Conservation (phyloP, 2,888 invertebrate genomes). For the Drosophila formosana region DNA sequence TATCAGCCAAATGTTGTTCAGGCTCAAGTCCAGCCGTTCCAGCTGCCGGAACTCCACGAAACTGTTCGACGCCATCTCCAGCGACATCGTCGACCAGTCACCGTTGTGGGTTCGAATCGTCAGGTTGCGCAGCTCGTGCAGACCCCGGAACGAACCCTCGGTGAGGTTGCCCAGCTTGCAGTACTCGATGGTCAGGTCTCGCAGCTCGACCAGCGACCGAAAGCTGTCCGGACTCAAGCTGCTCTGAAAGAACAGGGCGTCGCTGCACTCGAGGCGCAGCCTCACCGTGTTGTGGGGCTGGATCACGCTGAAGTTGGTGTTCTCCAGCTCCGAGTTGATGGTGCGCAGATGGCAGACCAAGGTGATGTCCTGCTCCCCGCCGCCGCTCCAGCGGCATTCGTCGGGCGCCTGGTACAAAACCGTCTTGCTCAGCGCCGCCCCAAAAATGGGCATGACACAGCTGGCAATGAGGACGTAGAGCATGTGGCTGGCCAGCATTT, state of each 20-base stretch:
- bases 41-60: slow-evolving; percentile 92
- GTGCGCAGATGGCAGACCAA: slow-evolving; percentile 92
- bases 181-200: slow-evolving; percentile 92
- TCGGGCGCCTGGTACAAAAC: slow-evolving; percentile 92
- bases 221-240: slow-evolving; percentile 92
- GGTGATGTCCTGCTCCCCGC: slow-evolving; percentile 87
- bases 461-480: slow-evolving; percentile 83
- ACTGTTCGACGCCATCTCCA: slow-evolving; percentile 92
- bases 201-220: slow-evolving; percentile 91
- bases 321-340: slow-evolving; percentile 94
- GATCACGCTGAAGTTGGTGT: slow-evolving; percentile 94
- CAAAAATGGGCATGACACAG: slow-evolving; percentile 84
- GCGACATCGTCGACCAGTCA: slow-evolving; percentile 93
- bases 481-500: slow-evolving; percentile 70
- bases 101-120: slow-evolving; percentile 94
- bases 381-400: slow-evolving; percentile 88
- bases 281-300: slow-evolving; percentile 94
- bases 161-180: slow-evolving; percentile 95
- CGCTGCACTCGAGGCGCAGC: slow-evolving; percentile 92
- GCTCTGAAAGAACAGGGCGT: slow-evolving; percentile 92
- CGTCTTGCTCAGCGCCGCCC: slow-evolving; percentile 84
- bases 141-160: slow-evolving; percentile 91
- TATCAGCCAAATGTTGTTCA: slow-evolving; percentile 95
- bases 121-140: slow-evolving; percentile 93
- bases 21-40: slow-evolving; percentile 93